Base-by-base conservation (phyloP, 2,888 invertebrate species). In the Oeneis ivallda region DNA sequence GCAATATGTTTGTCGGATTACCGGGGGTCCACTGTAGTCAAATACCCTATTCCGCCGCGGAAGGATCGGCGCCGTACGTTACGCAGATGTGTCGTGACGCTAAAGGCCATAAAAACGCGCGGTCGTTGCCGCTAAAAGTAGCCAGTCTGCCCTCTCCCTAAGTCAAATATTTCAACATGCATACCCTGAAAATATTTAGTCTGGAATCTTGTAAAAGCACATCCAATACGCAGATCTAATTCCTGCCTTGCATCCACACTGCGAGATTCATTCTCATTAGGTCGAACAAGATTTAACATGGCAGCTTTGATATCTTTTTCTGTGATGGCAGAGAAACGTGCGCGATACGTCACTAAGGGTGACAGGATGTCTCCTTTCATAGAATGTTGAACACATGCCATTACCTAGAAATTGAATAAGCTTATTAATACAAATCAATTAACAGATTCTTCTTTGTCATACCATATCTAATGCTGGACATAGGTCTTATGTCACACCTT, bases 161-260 rank as follows among this genome's bases (percentile, higher is more conserved):
- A 37, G 7, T 37, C 8, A 9, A 37, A 7, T 1, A 37, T 8
- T 7, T 37, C 37, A 37, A 34, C 41, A 15, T 34, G 15, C 8
- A 68, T 74, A 89, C 96, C 97, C 93, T 97, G 98, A 85, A 99
- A 99, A 87, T 97, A 99, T 86, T 97, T 98, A 0, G 99, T 99
- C 91, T 99, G 99, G 81, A 96, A 99, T 62, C 99, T 93, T 0
- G 99, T 99, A 83, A 99, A 99, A 41, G 99, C 98, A 87, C 99
- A 99, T 17, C 99, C 99, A 81, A 99, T 98, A 70, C 99, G 93
- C 64, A 99, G 89, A 93, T 99, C 99, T 8, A 99, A 87, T 86
- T 99, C 99, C 84, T 99, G 99, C 4, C 99, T 93, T 0, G 99
- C 99, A 86, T 98, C 98, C 0, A 99, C 99, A 78, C 98, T 98